Evolutionary conservation across 2,797 vertebrate genomes (phyloP), one percentile per base, ranked within the genome.

Genomic region (Channa striata): DNA sequence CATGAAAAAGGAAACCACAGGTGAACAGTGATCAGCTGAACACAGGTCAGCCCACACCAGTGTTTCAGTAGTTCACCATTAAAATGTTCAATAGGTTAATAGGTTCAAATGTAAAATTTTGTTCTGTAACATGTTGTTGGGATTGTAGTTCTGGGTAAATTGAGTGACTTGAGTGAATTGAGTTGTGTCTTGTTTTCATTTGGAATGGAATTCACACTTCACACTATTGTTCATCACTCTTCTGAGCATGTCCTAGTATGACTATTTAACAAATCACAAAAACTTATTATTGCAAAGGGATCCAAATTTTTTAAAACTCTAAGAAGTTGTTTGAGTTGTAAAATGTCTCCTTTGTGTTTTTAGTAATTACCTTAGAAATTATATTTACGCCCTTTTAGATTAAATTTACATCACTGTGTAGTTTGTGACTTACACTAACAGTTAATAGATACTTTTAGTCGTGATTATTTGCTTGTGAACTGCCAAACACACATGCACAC

Each of bases 11-110:
- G 16, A 36, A 60, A 59, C 75, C 39, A 33, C 51, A 58, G 17
- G 64, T 43, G 37, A 77, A 60, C 17, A 79, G 63, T 44, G 68
- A 74, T 67, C 66, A 77, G 67, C 64, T 42, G 59, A 61, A 66
- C 39, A 37, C 60, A 65, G 64, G 66, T 63, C 72, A 68, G 75
- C 70, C 43, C 19, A 21, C 37, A n/a, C 53, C 48, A 8, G 34
- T 53, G 65, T 65, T 17, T 53, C 61, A 43, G 40, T 43, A 40
- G 39, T 50, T 57, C 1, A 1, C 14, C 56, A 56, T 62, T 65
- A 59, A 44, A 71, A 33, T 4, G 40, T n/a, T n/a, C n/a, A n/a
- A n/a, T n/a, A 46, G 52, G 61, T 73, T 59, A 72, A 33, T 17
- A 17, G 17, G 33, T 40, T 68, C 5, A 56, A 46, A 30, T 48